Percentiles rank a stretch among this genome's conserved stretches.
Evolutionary conservation across 2,888 invertebrate species (phyloP).

Genomic region (Acanthosepion lycidas): DNA sequence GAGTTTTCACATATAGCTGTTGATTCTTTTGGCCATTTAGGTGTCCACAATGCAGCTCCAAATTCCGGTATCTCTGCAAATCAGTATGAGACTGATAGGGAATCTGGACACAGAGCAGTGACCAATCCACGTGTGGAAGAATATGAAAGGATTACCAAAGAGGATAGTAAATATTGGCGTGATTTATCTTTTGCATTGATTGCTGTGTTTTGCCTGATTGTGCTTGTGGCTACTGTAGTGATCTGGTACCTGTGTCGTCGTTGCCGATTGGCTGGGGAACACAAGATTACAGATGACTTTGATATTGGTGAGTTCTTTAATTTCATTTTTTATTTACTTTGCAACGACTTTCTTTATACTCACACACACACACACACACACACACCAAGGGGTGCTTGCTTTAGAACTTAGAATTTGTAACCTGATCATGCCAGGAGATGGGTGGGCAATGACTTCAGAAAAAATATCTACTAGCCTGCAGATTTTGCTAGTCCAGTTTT

Average conservation of each 20-base stretch:
- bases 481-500: no score
- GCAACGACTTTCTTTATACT: neutral
- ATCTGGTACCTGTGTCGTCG: constrained; percentile 61
- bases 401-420: no score
- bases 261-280: constrained; percentile 50
- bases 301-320: neutral
- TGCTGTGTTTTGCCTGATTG: constrained; percentile 62
- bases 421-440: no score
- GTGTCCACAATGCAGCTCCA: neutral
- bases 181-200: constrained; percentile 65
- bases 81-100: neutral
- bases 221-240: constrained; percentile 59
- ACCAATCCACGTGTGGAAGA: constrained; percentile 34
- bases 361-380: no score
- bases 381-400: no score
- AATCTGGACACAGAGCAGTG: neutral
- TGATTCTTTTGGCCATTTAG: constrained; percentile 24
- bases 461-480: no score
- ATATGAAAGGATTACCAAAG: constrained; percentile 53
- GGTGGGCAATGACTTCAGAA: no score
- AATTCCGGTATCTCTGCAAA: neutral
- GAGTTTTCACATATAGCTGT: neutral
- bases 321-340: neutral
- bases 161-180: constrained; percentile 63
- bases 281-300: constrained; percentile 17